These are phyloP conservation scores for Zhengitettix transpicula DNA, from an alignment of 2,888 invertebrate species.

Conservation along the genomic window DNA sequence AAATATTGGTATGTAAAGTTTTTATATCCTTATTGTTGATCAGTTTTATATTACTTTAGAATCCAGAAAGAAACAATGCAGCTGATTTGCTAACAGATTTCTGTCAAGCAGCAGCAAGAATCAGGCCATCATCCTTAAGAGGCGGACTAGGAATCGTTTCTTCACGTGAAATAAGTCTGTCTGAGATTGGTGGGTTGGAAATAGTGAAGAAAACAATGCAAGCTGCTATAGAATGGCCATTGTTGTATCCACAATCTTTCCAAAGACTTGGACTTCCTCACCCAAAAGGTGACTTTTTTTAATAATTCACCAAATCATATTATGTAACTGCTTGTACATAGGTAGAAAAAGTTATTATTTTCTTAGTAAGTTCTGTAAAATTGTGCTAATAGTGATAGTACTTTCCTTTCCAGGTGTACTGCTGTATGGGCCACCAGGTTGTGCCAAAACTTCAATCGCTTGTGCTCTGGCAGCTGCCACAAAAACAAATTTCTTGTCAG, in stretches of 20 bases:
- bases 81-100: constrained; percentile 19
- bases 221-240: constrained; percentile 38
- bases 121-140: constrained; percentile 28
- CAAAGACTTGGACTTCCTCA: constrained; percentile 34
- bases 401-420: constrained; percentile 29
- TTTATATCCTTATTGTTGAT: too few relatives aligned
- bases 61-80: not conserved
- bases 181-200: constrained; percentile 37
- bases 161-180: constrained; percentile 26
- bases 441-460: constrained; percentile 45
- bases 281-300: constrained; percentile 28
- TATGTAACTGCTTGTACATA: too few relatives aligned
- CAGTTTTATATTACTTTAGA: too few relatives aligned
- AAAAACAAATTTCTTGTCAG: constrained; percentile 35
- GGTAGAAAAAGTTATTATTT: not conserved
- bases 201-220: constrained; percentile 32
- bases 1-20: too few relatives aligned
- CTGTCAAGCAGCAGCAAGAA: constrained; percentile 20
- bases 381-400: not conserved
- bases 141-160: constrained; percentile 28
- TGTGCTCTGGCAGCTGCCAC: constrained; percentile 36
- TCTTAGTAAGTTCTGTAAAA: not conserved
- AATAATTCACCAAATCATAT: too few relatives aligned
- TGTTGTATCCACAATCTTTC: constrained; percentile 35
- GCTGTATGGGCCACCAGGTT: constrained; percentile 46